Conservation (phyloP, 2,797 vertebrate species). For the Ataeniobius toweri region DNA sequence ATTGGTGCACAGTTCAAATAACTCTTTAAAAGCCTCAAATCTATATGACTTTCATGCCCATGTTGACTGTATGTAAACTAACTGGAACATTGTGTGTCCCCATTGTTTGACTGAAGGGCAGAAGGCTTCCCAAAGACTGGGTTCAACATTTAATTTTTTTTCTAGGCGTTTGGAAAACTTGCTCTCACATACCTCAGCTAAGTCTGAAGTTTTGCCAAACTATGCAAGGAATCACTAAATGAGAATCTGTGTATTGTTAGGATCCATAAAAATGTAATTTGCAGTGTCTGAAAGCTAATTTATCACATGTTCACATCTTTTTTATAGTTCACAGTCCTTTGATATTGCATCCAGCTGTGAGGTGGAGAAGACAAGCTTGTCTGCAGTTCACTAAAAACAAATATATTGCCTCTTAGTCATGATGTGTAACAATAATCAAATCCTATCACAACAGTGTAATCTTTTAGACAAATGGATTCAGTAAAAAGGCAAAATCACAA, state of each 20-base stretch:
- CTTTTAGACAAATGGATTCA: background rate
- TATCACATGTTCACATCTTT: background rate
- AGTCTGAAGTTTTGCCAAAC: background rate
- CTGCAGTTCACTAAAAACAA: background rate
- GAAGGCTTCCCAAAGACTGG: background rate
- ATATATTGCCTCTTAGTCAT: background rate
- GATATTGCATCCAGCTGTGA: background rate
- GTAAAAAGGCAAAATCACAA: background rate
- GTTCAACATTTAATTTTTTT: background rate
- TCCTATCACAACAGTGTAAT: background rate
- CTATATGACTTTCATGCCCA: no score
- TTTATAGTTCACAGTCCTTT: background rate
- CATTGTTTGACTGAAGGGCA: background rate
- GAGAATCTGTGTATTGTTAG: background rate
- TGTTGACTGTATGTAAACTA: no score
- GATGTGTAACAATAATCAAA: background rate
- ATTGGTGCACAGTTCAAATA: no score
- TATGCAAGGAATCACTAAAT: conserved; percentile 2
- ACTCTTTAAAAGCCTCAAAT: no score
- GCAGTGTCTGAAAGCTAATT: background rate
- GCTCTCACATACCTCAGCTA: background rate
- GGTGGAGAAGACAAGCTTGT: background rate
- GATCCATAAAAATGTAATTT: background rate
- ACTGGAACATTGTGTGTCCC: background rate
- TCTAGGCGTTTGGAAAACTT: background rate